phyloP scores from a whole-genome alignment of 2,797 vertebrate species.

The Chromobotia macracanthus region DNA sequence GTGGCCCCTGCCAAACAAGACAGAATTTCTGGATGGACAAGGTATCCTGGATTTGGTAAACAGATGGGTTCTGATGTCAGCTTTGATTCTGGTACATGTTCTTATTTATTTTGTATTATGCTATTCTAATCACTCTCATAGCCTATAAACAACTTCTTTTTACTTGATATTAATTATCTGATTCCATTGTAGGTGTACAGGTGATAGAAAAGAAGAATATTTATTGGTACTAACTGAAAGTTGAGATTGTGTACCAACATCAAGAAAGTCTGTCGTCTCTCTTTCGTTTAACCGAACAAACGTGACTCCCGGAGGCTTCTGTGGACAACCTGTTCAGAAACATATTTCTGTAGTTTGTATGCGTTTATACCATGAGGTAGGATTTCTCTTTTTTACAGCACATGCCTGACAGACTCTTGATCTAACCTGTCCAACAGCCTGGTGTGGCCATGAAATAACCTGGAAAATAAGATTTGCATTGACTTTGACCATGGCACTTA shows the following conservation, averaged over 20 bases:
- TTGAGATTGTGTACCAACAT: conserved; percentile 11
- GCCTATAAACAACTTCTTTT: no score
- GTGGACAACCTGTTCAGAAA: no score
- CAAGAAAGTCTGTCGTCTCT: conserved; percentile 24
- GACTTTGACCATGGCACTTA: neutral
- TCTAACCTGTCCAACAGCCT: no score
- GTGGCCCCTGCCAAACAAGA: conserved; percentile 78
- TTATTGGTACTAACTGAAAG: conserved; percentile 78
- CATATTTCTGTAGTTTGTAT: neutral
- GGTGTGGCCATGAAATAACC: neutral
- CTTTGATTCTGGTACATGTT: conserved; percentile 74
- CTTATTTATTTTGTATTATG: neutral
- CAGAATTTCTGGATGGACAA: conserved; percentile 71
- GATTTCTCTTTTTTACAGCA: neutral
- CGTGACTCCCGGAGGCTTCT: no score
- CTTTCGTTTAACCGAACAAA: no score
- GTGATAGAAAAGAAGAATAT: conserved; percentile 77
- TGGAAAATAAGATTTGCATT: neutral
- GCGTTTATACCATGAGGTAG: neutral
- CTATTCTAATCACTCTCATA: no score
- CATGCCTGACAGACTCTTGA: neutral
- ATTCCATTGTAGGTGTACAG: conserved; percentile 43
- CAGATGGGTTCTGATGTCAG: conserved; percentile 70
- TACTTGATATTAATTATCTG: no score
- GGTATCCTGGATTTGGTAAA: conserved; percentile 75